phyloP scores from a whole-genome alignment of 2,888 invertebrate species.

The Gnatocerus cornutus region DNA sequence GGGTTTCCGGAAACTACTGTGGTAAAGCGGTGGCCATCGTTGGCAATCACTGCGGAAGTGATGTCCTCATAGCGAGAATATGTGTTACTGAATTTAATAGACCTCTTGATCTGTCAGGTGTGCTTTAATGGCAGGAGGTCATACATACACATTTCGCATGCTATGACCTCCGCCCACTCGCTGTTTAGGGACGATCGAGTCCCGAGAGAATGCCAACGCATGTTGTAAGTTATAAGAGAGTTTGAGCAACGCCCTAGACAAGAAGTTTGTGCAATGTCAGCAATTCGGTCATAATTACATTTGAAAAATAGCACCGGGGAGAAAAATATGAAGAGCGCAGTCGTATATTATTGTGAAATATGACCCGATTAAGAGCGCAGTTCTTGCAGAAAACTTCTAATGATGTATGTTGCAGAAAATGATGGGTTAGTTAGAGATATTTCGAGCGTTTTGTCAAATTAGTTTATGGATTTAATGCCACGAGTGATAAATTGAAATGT shows the following conservation, averaged over 20 bases:
- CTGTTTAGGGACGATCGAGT: constrained; percentile 4
- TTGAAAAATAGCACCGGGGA: constrained; percentile 1
- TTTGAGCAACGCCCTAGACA: constrained; percentile 1
- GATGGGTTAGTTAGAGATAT: background rate
- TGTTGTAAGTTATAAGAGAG: constrained; percentile 13
- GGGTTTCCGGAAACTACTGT: constrained; percentile 20
- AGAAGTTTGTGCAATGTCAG: constrained; percentile 25
- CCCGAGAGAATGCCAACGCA: background rate
- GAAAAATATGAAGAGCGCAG: constrained; percentile 13
- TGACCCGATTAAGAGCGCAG: constrained; percentile 12
- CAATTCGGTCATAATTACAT: constrained; percentile 29
- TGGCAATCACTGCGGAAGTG: constrained; percentile 33
- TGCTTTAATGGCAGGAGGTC: constrained; percentile 14
- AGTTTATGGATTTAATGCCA: background rate
- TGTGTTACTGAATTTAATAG: constrained; percentile 22
- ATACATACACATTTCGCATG: constrained; percentile 27
- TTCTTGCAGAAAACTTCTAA: constrained; percentile 16
- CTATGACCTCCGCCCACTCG: constrained; percentile 12
- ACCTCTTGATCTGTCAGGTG: constrained; percentile 37
- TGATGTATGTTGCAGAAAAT: constrained; percentile 29
- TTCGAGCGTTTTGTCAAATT: background rate
- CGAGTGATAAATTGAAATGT: constrained; percentile 2
- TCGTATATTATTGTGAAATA: constrained; percentile 38
- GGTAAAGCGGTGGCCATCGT: constrained; percentile 13
- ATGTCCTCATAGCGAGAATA: constrained; percentile 23